Percentiles rank a stretch among this genome's conserved stretches.
Evolutionary conservation across 2,113 vertebrate species (phyloP).

Genomic region (Todiramphus saurophagus): DNA sequence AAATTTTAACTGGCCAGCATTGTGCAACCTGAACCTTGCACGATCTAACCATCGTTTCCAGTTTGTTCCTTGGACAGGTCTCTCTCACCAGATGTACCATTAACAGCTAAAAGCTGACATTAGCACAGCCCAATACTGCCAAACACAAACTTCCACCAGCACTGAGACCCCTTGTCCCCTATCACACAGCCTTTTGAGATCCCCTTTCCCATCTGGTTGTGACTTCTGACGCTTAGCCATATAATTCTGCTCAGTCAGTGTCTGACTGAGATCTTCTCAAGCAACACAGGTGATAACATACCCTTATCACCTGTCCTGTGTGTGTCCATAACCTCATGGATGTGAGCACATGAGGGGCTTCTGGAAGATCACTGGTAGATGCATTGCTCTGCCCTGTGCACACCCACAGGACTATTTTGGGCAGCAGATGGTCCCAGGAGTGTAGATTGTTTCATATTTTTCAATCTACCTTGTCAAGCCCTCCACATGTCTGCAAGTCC

Average conservation of each 20-base stretch:
- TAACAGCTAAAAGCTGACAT: neutral
- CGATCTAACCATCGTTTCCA: accelerated
- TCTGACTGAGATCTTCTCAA: neutral
- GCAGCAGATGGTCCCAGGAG: neutral
- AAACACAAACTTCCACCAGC: neutral
- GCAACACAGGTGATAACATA: no score
- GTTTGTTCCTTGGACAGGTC: neutral
- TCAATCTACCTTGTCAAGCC: neutral
- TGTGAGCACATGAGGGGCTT: neutral
- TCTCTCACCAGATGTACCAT: neutral
- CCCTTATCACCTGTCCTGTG: neutral
- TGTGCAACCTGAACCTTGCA: neutral
- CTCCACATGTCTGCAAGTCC: neutral
- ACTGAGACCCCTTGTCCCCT: neutral
- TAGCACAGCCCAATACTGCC: neutral
- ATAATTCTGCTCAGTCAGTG: neutral
- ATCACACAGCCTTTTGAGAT: no score
- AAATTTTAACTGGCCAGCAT: neutral
- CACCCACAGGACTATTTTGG: neutral
- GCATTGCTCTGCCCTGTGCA: neutral
- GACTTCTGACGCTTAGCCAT: neutral
- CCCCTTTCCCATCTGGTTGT: neutral
- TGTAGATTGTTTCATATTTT: neutral
- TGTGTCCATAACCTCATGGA: neutral
- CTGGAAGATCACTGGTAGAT: neutral